These are phyloP conservation scores for Ataeniobius toweri DNA, from an alignment of 2,797 vertebrate species.

Conservation along the genomic window DNA sequence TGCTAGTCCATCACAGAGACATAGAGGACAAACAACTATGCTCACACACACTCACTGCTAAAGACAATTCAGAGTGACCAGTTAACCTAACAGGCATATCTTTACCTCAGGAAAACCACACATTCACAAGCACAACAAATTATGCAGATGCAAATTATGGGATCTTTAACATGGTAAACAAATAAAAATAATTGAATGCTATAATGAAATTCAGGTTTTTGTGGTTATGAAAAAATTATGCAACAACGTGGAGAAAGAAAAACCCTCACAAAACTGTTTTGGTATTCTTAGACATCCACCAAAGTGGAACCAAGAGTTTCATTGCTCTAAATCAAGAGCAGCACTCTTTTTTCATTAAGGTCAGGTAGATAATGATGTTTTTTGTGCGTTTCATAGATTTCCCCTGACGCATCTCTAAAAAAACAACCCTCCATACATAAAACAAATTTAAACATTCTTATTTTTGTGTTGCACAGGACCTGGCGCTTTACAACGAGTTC, in stretches of 20 bases:
- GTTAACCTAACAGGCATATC: background rate
- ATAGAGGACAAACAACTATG: background rate
- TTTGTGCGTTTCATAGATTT: no score
- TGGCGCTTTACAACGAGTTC: conserved; percentile 84
- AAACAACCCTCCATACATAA: no score
- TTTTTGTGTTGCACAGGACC: conserved; percentile 66
- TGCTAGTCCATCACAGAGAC: background rate
- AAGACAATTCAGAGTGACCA: background rate
- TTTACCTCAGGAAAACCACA: background rate
- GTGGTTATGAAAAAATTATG: background rate
- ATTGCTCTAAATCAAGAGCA: no score
- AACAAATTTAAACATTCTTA: background rate
- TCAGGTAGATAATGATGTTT: no score
- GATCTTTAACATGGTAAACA: background rate
- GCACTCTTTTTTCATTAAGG: no score
- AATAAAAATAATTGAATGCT: background rate
- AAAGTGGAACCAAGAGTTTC: background rate
- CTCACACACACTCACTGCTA: background rate
- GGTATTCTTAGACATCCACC: background rate
- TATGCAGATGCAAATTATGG: background rate
- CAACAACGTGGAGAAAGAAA: background rate
- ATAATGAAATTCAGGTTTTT: background rate
- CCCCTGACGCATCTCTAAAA: no score
- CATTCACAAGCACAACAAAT: background rate
- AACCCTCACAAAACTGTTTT: background rate